Conservation (phyloP, 2,797 vertebrate species). For the Phalanger gymnotis region DNA sequence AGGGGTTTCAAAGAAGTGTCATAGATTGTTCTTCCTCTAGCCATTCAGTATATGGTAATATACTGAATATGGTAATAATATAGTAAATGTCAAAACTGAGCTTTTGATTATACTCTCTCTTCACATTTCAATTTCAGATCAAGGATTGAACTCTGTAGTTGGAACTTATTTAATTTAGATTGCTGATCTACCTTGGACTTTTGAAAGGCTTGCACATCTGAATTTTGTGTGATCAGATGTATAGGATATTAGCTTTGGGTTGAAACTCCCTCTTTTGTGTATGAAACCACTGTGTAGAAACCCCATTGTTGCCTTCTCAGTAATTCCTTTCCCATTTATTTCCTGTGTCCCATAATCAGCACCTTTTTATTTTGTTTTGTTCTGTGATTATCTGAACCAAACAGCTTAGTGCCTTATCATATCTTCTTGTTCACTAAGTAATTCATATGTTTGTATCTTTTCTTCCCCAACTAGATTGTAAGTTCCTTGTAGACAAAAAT, state of each 20-base stretch:
- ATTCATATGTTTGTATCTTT: not conserved
- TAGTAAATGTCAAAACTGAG: not conserved
- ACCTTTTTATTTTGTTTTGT: not conserved
- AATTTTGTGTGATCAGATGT: constrained; percentile 27
- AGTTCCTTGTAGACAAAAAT: not conserved
- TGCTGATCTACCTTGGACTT: not conserved
- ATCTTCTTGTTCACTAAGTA: not conserved
- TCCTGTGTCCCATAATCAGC: not conserved
- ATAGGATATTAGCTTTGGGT: not conserved
- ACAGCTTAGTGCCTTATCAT: not conserved
- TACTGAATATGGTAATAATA: no score
- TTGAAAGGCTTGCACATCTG: constrained; percentile 11
- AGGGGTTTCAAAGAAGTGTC: not conserved
- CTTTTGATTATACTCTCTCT: not conserved
- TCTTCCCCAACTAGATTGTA: not conserved
- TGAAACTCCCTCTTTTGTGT: not conserved
- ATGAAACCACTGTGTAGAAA: constrained; percentile 1
- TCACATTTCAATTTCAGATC: constrained; percentile 3
- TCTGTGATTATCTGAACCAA: not conserved
- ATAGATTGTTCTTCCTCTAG: not conserved
- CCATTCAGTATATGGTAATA: not conserved
- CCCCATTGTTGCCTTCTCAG: not conserved
- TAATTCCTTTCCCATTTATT: not conserved
- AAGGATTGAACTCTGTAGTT: not conserved
- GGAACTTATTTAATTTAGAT: not conserved